phyloP scores from a whole-genome alignment of 2,113 vertebrate species.

The Condylura cristata region DNA sequence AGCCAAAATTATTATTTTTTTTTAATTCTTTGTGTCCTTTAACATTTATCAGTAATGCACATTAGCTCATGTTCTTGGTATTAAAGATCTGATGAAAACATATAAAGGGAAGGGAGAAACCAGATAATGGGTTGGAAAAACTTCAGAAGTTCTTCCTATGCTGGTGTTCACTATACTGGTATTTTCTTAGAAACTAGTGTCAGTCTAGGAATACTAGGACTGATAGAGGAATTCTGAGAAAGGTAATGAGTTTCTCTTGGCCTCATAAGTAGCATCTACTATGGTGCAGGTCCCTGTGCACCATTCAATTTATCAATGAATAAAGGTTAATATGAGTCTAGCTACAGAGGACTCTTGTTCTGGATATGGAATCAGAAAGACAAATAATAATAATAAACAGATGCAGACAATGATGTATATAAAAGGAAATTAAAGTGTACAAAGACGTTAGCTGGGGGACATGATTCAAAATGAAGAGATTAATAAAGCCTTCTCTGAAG shows the following conservation, averaged over 20 bases:
- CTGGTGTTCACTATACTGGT: too few species aligned
- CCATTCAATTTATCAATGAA: neutral
- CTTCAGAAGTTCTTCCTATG: neutral
- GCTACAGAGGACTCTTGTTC: slow-evolving; percentile 11
- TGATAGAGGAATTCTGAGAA: neutral
- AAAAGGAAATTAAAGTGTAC: neutral
- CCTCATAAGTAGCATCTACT: neutral
- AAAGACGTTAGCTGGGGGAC: neutral
- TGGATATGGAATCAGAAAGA: neutral
- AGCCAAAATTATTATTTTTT: too few species aligned
- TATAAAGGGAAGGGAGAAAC: neutral
- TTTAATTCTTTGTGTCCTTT: neutral
- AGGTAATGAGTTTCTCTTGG: neutral
- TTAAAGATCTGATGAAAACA: neutral
- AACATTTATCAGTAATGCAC: slow-evolving; percentile 27
- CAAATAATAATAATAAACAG: slow-evolving; percentile 12
- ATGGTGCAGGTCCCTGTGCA: neutral
- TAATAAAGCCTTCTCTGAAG: neutral
- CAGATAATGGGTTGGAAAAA: neutral
- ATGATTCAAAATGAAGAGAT: neutral
- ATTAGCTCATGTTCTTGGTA: neutral
- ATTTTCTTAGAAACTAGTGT: neutral
- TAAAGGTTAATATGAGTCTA: neutral
- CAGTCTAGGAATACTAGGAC: neutral
- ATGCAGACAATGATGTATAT: neutral